These are phyloP conservation scores for Microplitis demolitor DNA, from an alignment of 1,140 invertebrate genomes.

Conservation along the genomic window DNA sequence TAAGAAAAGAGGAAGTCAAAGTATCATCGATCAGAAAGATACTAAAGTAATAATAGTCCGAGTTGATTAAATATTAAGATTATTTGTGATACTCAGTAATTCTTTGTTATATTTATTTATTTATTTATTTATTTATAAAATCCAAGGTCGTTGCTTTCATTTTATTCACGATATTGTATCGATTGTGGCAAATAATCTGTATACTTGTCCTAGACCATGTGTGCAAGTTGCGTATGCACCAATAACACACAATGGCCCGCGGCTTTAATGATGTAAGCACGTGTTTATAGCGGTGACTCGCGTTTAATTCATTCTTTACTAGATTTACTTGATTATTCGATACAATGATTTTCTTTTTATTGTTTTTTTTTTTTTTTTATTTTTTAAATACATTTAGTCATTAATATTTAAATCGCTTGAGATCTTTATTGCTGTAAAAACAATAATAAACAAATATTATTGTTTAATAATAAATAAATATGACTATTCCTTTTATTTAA, in stretches of 20 bases:
- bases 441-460: neutral
- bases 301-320: conserved; percentile 13
- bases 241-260: conserved; percentile 30
- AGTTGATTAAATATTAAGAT: neutral
- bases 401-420: neutral
- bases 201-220: neutral
- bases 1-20: neutral
- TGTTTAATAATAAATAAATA: neutral
- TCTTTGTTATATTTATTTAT: neutral
- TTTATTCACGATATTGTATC: neutral
- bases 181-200: conserved; percentile 1
- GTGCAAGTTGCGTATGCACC: neutral
- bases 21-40: neutral
- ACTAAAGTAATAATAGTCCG: neutral
- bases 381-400: neutral
- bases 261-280: conserved; percentile 45
- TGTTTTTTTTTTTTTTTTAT: too few relatives aligned
- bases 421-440: too few relatives aligned
- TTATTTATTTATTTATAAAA: neutral
- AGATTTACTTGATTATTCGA: neutral
- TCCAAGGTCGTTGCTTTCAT: conserved; percentile 14
- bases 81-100: neutral
- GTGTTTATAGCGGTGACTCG: conserved; percentile 48
- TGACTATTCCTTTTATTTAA: neutral
- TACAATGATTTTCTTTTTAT: neutral